Percentiles rank a stretch among this genome's conserved stretches.
Conservation (phyloP, 2,113 vertebrate genomes). For the Mugil cephalus region DNA sequence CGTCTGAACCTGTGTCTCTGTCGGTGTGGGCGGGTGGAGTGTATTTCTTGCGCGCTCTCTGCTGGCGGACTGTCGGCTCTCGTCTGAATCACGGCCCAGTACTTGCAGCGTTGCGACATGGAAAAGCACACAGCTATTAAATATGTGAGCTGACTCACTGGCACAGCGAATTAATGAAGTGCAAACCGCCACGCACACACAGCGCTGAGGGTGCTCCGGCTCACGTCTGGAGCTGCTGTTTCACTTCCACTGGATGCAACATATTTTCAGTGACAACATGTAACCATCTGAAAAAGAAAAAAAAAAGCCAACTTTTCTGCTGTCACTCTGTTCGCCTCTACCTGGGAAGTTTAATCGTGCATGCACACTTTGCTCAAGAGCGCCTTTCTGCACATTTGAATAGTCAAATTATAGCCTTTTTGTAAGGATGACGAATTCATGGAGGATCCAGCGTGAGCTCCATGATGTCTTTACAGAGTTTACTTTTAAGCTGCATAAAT, state of each 20-base stretch:
- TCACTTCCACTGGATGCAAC: conserved; percentile 17
- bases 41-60: conserved; percentile 3
- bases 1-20: conserved; percentile 17
- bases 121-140: conserved; percentile 53
- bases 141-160: conserved; percentile 55
- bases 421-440: no score
- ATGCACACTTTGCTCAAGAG: conserved; percentile 14
- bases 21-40: conserved; percentile 9
- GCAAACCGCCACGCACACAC: conserved; percentile 18
- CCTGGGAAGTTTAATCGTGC: conserved; percentile 30
- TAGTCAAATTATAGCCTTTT: neutral
- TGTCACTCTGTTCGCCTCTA: conserved; percentile 9
- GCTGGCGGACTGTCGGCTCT: conserved; percentile 12
- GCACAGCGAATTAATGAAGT: conserved; percentile 50
- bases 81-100: conserved; percentile 47
- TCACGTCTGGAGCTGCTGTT: conserved; percentile 14
- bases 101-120: conserved; percentile 38
- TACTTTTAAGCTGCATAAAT: no score
- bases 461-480: no score
- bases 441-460: no score
- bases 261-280: conserved; percentile 11
- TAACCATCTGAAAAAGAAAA: no score
- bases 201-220: conserved; percentile 1
- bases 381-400: conserved; percentile 16
- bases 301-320: neutral